Evolutionary conservation across 2,888 invertebrate species (phyloP).

Genomic region (Cybosia mesomella): DNA sequence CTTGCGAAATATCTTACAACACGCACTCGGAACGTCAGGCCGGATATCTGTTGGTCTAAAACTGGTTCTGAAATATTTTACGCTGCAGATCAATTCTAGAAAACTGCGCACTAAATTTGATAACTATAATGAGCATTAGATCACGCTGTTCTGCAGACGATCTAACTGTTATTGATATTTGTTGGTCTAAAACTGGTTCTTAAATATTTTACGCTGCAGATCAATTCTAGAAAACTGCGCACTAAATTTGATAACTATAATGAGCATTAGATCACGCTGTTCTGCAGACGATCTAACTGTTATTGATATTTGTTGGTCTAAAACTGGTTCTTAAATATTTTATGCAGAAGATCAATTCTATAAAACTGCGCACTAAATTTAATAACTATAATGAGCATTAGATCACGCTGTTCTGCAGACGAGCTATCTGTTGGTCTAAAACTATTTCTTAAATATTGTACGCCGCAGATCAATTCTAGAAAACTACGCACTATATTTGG

Average conservation of each 20-base stretch:
- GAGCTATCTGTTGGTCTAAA: constrained; percentile 22
- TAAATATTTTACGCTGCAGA: constrained; percentile 8
- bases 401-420: neutral
- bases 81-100: constrained; percentile 5
- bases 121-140: neutral
- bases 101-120: constrained; percentile 4
- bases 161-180: constrained; percentile 42
- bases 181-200: constrained; percentile 26
- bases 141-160: neutral
- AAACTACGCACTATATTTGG: constrained; percentile 4
- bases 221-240: constrained; percentile 15
- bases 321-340: constrained; percentile 26
- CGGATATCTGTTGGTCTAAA: constrained; percentile 40
- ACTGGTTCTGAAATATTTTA: constrained; percentile 26
- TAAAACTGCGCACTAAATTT: constrained; percentile 7
- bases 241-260: neutral
- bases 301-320: constrained; percentile 39
- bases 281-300: too few species aligned
- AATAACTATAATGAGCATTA: neutral
- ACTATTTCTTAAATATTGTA: constrained; percentile 26
- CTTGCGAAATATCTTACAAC: constrained; percentile 41
- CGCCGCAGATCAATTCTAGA: constrained; percentile 4
- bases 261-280: neutral
- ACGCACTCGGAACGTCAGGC: constrained; percentile 38
- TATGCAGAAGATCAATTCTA: constrained; percentile 1